Conservation (phyloP, 2,113 vertebrate genomes). For the Chloropsis cyanopogon region DNA sequence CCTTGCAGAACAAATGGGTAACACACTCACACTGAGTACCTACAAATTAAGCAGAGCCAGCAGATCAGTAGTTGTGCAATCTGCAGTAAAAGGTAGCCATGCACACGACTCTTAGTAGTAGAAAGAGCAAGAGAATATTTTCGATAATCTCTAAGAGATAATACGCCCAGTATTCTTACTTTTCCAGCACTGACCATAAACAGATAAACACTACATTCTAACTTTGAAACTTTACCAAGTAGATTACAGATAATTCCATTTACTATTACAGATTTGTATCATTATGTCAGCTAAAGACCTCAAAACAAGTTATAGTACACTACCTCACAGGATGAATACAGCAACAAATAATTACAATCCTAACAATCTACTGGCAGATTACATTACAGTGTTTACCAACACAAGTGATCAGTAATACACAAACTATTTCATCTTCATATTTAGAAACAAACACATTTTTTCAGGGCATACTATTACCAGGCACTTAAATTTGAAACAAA, state of each 20-base stretch:
- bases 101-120: fast-evolving
- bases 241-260: not conserved
- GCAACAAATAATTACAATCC: not conserved
- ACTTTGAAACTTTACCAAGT: not conserved
- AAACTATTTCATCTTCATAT: not conserved
- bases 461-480: not conserved
- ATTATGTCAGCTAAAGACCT: not conserved
- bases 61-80: not conserved
- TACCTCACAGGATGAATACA: not conserved
- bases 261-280: not conserved
- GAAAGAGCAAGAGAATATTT: not conserved
- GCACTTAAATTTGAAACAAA: not conserved
- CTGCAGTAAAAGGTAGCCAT: not conserved
- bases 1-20: not conserved
- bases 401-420: not conserved
- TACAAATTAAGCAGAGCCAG: not conserved
- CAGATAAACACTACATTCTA: not conserved
- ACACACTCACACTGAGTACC: not conserved
- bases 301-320: not conserved
- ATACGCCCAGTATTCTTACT: not conserved
- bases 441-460: not conserved
- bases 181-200: not conserved
- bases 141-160: not conserved
- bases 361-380: not conserved
- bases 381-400: not conserved